These are phyloP conservation scores for Eilema griseolum DNA, from an alignment of 2,888 invertebrate species.

Conservation along the genomic window DNA sequence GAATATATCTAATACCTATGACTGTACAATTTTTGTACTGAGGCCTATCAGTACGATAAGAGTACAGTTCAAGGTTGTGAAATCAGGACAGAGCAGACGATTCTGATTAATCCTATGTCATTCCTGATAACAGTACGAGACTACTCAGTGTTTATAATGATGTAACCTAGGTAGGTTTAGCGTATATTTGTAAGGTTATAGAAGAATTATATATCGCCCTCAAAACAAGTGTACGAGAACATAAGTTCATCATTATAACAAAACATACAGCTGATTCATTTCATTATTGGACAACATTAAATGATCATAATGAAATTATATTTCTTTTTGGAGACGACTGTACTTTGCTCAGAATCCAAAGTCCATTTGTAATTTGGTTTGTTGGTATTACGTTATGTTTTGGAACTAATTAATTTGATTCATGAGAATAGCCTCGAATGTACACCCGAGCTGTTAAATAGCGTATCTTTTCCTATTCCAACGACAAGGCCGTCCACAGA, in stretches of 20 bases:
- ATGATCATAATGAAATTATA: no score
- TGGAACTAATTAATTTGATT: background rate
- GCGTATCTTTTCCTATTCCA: slow-evolving; percentile 2
- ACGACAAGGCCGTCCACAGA: background rate
- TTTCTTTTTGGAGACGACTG: background rate
- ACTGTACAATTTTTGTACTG: background rate
- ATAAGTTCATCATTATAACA: background rate
- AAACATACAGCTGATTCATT: no score
- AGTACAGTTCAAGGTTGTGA: slow-evolving; percentile 17
- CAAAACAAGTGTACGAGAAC: no score
- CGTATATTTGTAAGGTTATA: background rate
- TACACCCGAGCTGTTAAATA: background rate
- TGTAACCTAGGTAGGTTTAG: background rate
- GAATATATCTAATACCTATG: slow-evolving; percentile 1
- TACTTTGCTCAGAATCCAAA: background rate
- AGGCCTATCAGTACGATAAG: slow-evolving; percentile 14
- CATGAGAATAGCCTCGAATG: background rate
- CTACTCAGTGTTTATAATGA: background rate
- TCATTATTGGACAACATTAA: no score
- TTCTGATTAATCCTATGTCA: slow-evolving; percentile 10
- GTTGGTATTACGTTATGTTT: background rate
- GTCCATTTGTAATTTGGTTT: background rate
- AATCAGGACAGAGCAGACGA: slow-evolving; percentile 7
- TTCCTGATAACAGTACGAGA: background rate
- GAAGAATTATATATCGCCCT: no score